Percentiles rank a stretch among this genome's conserved stretches.
Conservation (phyloP, 1,140 invertebrate genomes). For the Ectropis grisescens region DNA sequence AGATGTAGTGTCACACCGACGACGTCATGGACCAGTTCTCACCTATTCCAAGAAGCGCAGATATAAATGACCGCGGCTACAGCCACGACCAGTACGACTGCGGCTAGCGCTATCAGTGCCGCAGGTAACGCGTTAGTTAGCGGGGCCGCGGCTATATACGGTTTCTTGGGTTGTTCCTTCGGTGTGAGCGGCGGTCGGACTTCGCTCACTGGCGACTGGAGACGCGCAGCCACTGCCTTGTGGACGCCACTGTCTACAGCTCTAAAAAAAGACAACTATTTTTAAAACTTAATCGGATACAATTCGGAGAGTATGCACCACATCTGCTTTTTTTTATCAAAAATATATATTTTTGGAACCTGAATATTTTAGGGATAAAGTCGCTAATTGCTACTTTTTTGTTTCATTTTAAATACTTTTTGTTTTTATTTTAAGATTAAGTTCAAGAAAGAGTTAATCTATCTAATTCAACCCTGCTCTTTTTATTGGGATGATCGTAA, state of each 20-base stretch:
- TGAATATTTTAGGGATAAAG: no score
- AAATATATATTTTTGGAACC: no score
- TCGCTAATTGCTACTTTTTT: no score
- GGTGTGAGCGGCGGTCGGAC: constrained; percentile 75
- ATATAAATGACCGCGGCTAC: constrained; percentile 91
- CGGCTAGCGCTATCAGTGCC: constrained; percentile 87
- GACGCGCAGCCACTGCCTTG: constrained; percentile 16
- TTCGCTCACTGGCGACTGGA: constrained; percentile 69
- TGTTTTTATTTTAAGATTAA: no score
- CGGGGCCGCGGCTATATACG: constrained; percentile 62
- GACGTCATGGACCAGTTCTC: no score
- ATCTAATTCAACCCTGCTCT: no score
- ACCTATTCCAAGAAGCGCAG: constrained; percentile 93
- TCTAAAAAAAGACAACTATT: constrained; percentile 12
- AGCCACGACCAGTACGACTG: constrained; percentile 87
- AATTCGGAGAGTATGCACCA: no score
- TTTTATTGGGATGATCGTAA: no score
- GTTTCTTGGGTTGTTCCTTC: constrained; percentile 35
- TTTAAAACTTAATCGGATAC: constrained; percentile 3
- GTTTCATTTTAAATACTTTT: no score
- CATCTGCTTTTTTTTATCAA: no score
- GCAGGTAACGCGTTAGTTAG: constrained; percentile 84
- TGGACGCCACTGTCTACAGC: constrained; percentile 29
- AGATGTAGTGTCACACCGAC: no score
- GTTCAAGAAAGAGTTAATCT: no score